Evolutionary conservation across 35 echinoderm and acorn worm genomes (phyloP).

Genomic region (Apostichopus japonicus): DNA sequence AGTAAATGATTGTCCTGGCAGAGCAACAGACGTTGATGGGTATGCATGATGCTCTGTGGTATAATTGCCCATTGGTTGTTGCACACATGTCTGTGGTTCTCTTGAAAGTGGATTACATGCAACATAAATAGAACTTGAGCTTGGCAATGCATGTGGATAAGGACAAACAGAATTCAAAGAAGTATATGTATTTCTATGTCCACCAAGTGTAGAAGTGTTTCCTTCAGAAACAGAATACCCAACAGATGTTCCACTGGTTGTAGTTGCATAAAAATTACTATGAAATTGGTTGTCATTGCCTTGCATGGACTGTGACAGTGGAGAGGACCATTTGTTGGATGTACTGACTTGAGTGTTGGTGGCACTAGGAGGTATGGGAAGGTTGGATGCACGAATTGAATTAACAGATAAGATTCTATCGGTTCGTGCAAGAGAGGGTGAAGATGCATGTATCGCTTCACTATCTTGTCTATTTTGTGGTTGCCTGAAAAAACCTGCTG

Average conservation of each 20-base stretch:
- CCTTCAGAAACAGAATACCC: neutral
- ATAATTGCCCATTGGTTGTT: neutral
- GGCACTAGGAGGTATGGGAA: neutral
- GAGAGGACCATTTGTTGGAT: neutral
- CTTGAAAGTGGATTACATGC: slow-evolving; percentile 3
- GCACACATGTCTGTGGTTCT: neutral
- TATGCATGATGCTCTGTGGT: neutral
- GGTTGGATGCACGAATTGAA: neutral
- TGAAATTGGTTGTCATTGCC: slow-evolving; percentile 10
- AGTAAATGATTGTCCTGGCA: neutral
- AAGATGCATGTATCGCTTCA: neutral
- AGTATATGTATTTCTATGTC: neutral
- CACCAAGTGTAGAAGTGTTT: neutral
- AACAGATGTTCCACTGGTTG: neutral
- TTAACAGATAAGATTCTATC: neutral
- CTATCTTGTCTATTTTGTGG: slow-evolving; percentile 8
- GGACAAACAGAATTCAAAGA: neutral
- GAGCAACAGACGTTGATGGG: neutral
- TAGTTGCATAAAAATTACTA: neutral
- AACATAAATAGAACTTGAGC: neutral
- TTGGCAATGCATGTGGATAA: neutral
- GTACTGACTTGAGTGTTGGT: too few species aligned
- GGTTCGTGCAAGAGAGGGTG: neutral
- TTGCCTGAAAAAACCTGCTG: slow-evolving; percentile 13
- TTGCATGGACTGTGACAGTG: neutral